A percentile compares a stretch with the other conserved stretches of the same genome.
phyloP scores from a whole-genome alignment of 2,888 invertebrate species.

The Tiphia femorata region DNA sequence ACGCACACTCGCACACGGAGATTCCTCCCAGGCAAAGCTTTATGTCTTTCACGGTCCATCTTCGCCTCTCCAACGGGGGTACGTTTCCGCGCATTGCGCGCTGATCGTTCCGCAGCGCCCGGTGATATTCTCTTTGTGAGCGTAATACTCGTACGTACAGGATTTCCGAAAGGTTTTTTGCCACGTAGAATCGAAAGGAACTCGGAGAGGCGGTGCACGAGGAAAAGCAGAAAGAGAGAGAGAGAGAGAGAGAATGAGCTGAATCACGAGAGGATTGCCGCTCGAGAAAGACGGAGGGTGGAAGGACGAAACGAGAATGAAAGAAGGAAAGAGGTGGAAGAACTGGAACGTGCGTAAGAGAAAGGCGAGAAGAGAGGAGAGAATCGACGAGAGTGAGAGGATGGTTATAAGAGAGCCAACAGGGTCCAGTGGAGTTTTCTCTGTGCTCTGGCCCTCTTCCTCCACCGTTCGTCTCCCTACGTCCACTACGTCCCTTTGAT shows the following conservation, averaged over 20 bases:
- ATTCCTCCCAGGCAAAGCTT: no score
- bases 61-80: no score
- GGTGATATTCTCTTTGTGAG: no score
- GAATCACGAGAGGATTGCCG: background rate
- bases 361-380: background rate
- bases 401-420: slow-evolving; percentile 7
- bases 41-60: no score
- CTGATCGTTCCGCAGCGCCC: slow-evolving; percentile 15
- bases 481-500: slow-evolving; percentile 58
- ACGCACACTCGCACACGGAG: no score
- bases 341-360: background rate
- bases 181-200: background rate
- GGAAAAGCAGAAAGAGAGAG: background rate
- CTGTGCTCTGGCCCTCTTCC: slow-evolving; percentile 27
- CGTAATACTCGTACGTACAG: no score
- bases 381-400: no score
- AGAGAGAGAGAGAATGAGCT: background rate
- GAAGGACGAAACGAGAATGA: background rate
- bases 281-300: background rate
- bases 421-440: slow-evolving; percentile 7
- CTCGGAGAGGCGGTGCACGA: background rate
- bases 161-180: slow-evolving; percentile 20
- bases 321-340: background rate
- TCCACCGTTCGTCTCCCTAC: slow-evolving; percentile 19
- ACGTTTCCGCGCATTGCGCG: slow-evolving; percentile 2